Evolutionary conservation across 2,888 invertebrate species (phyloP).

Genomic region (Sinopyrophorus schimmeli): DNA sequence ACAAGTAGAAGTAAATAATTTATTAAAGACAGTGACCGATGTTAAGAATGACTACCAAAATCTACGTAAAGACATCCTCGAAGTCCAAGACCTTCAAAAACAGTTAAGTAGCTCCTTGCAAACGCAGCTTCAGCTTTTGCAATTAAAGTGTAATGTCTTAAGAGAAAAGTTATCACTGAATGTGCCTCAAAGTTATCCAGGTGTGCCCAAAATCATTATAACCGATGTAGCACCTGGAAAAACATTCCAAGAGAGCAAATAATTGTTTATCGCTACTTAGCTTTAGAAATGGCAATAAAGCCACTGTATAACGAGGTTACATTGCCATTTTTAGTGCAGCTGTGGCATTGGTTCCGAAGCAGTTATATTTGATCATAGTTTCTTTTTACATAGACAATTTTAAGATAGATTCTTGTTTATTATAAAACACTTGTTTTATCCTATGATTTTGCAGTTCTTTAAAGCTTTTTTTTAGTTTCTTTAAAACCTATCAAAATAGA

Average conservation of each 20-base stretch:
- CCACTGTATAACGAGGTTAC: conserved; percentile 35
- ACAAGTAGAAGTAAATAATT: conserved; percentile 71
- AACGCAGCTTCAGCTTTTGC: conserved; percentile 71
- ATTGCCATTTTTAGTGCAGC: conserved; percentile 35
- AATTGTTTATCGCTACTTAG: conserved; percentile 26
- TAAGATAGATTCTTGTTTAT: no score
- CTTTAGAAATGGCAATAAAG: conserved; percentile 37
- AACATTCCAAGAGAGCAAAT: conserved; percentile 24
- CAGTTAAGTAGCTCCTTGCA: conserved; percentile 77
- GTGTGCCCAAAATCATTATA: conserved; percentile 25
- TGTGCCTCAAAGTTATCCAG: conserved; percentile 31
- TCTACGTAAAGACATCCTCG: conserved; percentile 74
- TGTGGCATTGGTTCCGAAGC: conserved; percentile 8
- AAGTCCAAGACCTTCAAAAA: conserved; percentile 78
- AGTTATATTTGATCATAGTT: no score
- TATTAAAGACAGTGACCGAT: conserved; percentile 76
- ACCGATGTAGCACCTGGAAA: conserved; percentile 26
- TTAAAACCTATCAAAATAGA: no score
- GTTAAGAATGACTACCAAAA: conserved; percentile 80
- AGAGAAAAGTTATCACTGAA: conserved; percentile 68
- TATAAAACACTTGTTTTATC: no score
- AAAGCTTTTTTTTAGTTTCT: no score
- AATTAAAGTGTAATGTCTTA: conserved; percentile 72
- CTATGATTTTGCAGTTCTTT: no score
- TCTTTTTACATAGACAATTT: no score